Percentiles rank a stretch among this genome's conserved stretches.
Conservation (phyloP, 2,888 invertebrate species). For the Mythimna albipuncta region DNA sequence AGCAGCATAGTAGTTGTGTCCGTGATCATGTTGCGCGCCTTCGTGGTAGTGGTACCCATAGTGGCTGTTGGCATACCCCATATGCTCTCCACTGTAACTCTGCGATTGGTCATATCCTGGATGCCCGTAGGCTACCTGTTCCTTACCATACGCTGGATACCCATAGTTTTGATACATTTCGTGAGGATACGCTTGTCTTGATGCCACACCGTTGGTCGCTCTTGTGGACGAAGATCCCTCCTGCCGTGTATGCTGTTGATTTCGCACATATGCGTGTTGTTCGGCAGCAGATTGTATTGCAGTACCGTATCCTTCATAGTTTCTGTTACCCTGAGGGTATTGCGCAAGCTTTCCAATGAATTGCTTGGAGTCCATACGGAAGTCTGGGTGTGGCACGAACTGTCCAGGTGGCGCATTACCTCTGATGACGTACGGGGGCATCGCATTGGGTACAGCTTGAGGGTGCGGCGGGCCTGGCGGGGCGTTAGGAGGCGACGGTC, state of each 20-base stretch:
- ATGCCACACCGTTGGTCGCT: conserved; percentile 82
- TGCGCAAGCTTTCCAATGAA: conserved; percentile 86
- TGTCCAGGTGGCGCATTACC: conserved; percentile 88
- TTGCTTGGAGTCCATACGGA: conserved; percentile 88
- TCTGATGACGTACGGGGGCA: conserved; percentile 91
- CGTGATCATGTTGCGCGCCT: conserved; percentile 82
- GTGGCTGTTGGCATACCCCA: conserved; percentile 86
- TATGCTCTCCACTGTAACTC: conserved; percentile 83
- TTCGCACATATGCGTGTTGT: conserved; percentile 87
- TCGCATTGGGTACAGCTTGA: conserved; percentile 91
- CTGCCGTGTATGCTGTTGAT: conserved; percentile 80
- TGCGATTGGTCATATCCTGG: conserved; percentile 90
- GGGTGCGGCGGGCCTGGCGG: conserved; percentile 91
- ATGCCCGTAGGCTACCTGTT: conserved; percentile 89
- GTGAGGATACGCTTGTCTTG: conserved; percentile 84
- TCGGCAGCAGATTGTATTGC: conserved; percentile 81
- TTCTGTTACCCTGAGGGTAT: conserved; percentile 85
- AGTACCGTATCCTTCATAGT: conserved; percentile 82
- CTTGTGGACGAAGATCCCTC: conserved; percentile 82
- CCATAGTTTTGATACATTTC: conserved; percentile 90
- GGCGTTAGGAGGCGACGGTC: conserved; percentile 93
- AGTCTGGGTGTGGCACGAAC: conserved; percentile 89
- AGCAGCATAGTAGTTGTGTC: conserved; percentile 84
- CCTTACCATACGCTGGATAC: conserved; percentile 89
- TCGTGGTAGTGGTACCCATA: conserved; percentile 89